Conservation (phyloP, 2,888 invertebrate species). For the Tachina fera region DNA sequence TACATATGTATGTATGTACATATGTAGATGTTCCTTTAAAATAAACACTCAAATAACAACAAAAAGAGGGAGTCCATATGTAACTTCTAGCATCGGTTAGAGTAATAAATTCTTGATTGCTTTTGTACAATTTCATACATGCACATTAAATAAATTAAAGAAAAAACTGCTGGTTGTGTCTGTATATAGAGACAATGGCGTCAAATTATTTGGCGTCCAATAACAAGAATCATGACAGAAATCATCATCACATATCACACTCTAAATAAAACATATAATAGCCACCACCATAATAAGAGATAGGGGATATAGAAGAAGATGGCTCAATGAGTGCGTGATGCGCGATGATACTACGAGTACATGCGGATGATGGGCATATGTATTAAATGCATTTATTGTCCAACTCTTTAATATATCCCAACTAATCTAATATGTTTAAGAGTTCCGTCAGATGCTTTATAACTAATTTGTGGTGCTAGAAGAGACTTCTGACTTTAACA, state of each 20-base stretch:
- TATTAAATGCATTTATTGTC: neutral
- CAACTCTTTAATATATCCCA: neutral
- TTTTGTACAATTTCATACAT: conserved; percentile 34
- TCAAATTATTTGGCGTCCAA: conserved; percentile 69
- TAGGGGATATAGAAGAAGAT: too few relatives aligned
- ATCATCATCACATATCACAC: conserved; percentile 43
- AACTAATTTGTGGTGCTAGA: too few relatives aligned
- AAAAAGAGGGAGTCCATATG: conserved; percentile 30
- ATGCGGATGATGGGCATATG: neutral
- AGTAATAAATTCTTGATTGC: conserved; percentile 52
- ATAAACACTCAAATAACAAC: conserved; percentile 23
- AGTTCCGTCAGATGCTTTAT: too few relatives aligned
- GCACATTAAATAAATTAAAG: neutral
- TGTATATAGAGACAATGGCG: conserved; percentile 54
- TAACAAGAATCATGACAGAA: conserved; percentile 49
- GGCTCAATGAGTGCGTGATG: too few relatives aligned
- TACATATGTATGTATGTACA: too few relatives aligned
- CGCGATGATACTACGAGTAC: neutral
- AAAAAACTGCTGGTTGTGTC: neutral
- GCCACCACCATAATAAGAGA: neutral
- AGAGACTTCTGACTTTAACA: too few relatives aligned
- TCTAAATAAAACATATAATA: conserved; percentile 8
- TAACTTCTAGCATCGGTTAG: conserved; percentile 35
- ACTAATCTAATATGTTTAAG: too few relatives aligned
- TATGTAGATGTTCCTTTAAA: neutral